Percentiles rank a stretch among this genome's conserved stretches.
phyloP scores from a whole-genome alignment of 2,113 vertebrate species.

The Brachyhypopomus gauderio region DNA sequence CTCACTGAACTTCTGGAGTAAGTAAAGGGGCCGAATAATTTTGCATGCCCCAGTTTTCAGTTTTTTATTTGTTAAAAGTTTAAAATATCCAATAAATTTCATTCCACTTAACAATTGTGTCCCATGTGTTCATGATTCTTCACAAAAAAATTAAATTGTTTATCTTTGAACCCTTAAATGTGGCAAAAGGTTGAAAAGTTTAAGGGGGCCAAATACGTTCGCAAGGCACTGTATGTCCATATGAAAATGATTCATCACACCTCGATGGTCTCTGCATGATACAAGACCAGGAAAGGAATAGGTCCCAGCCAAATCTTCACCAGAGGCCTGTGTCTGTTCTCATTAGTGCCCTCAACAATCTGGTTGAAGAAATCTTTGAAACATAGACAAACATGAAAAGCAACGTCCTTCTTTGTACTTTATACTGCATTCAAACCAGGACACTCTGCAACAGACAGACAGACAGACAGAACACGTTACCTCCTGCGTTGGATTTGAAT shows the following conservation, averaged over 20 bases:
- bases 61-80: too few relatives aligned
- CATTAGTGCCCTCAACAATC: constrained; percentile 56
- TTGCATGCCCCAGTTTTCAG: too few relatives aligned
- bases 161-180: too few relatives aligned
- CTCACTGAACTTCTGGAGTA: too few relatives aligned
- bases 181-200: too few relatives aligned
- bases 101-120: too few relatives aligned
- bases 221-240: too few relatives aligned
- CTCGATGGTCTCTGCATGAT: constrained; percentile 62
- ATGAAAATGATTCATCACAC: constrained; percentile 41
- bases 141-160: too few relatives aligned
- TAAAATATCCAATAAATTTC: too few relatives aligned
- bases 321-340: constrained; percentile 57
- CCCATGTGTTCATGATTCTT: too few relatives aligned
- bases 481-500: constrained; percentile 58
- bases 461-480: constrained; percentile 37
- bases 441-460: background rate
- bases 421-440: background rate
- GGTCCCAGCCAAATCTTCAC: constrained; percentile 61
- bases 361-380: constrained; percentile 61
- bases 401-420: background rate
- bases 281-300: constrained; percentile 56
- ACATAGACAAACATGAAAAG: constrained; percentile 13
- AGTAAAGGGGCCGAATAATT: too few relatives aligned
- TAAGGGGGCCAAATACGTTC: too few relatives aligned